These are phyloP conservation scores for Drosophila meridiana DNA, from an alignment of 2,888 invertebrate genomes.

Conservation along the genomic window DNA sequence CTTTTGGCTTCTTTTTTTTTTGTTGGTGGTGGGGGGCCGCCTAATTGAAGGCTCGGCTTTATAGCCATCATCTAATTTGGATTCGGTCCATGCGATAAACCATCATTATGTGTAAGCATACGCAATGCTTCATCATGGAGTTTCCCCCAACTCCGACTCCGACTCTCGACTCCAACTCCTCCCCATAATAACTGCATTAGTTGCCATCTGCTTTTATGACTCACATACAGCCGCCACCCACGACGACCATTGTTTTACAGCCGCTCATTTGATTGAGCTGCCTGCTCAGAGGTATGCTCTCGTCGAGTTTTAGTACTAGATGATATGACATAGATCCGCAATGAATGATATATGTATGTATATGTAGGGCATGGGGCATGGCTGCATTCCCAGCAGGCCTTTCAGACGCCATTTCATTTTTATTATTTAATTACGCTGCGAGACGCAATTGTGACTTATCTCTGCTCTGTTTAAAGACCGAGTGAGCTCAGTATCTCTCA, in stretches of 20 bases:
- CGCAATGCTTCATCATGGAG: slow-evolving; percentile 11
- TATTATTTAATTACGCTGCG: background rate
- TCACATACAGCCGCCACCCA: background rate
- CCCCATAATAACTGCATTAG: slow-evolving; percentile 56
- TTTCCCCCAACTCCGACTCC: no score
- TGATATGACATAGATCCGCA: background rate
- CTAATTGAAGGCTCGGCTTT: slow-evolving; percentile 62
- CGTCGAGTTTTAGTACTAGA: background rate
- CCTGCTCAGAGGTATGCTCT: background rate
- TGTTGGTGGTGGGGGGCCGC: background rate
- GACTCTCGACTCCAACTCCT: background rate
- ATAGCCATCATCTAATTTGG: slow-evolving; percentile 61
- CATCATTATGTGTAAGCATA: slow-evolving; percentile 46
- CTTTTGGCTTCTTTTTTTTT: background rate
- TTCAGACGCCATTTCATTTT: background rate
- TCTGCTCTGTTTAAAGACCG: no score
- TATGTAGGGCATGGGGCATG: background rate
- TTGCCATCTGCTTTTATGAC: slow-evolving; percentile 42
- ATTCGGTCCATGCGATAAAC: slow-evolving; percentile 57
- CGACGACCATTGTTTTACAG: slow-evolving; percentile 21
- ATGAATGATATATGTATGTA: background rate
- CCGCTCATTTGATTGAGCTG: slow-evolving; percentile 20
- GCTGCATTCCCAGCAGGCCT: background rate
- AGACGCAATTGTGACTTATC: no score
- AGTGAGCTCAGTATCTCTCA: no score